These are phyloP conservation scores for Intellagama lesueurii DNA, from an alignment of 2,797 vertebrate genomes.

Conservation along the genomic window DNA sequence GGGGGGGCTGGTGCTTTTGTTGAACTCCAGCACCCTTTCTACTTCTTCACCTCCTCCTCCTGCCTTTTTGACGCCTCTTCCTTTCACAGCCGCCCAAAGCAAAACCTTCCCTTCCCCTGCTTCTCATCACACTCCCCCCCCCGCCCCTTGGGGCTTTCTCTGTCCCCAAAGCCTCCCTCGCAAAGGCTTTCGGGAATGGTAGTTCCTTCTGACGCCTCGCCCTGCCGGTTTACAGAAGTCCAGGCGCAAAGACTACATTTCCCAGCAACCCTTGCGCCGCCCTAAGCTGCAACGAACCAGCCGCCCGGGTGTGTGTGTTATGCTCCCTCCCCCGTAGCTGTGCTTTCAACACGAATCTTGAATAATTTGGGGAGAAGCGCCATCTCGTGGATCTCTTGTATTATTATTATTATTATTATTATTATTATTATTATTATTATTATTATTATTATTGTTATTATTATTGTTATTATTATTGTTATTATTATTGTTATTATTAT, in stretches of 20 bases:
- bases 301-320: background rate
- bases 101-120: background rate
- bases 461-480: too few relatives aligned
- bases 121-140: too few relatives aligned
- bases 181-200: conserved; percentile 18
- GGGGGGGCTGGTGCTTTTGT: too few relatives aligned
- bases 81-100: background rate
- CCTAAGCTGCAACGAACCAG: background rate
- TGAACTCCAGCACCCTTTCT: too few relatives aligned
- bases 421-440: too few relatives aligned
- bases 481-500: too few relatives aligned
- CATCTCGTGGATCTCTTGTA: background rate
- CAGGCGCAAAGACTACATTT: background rate
- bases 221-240: fast-evolving
- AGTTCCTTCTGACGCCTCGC: background rate
- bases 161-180: background rate
- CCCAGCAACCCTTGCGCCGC: background rate
- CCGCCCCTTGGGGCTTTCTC: background rate
- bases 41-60: background rate
- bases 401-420: background rate
- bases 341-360: background rate
- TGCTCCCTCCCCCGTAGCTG: background rate
- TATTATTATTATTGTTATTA: too few relatives aligned
- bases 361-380: background rate
- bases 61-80: background rate